These are phyloP conservation scores for Phoeniculus purpureus DNA, from an alignment of 2,797 vertebrate genomes.

Conservation along the genomic window DNA sequence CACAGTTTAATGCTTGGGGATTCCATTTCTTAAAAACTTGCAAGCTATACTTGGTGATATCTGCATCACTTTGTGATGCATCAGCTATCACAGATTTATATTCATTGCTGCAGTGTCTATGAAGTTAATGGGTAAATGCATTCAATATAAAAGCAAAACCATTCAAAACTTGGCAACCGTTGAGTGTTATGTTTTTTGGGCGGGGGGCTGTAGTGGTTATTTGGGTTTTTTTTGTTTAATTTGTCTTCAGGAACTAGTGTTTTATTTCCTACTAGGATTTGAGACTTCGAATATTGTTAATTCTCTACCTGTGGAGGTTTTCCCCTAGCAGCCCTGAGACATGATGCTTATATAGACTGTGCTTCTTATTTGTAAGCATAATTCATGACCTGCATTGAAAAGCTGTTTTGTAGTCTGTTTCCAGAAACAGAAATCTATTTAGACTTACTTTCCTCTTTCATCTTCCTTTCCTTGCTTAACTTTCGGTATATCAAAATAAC, in stretches of 20 bases:
- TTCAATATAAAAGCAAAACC: not conserved
- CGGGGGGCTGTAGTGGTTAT: not conserved
- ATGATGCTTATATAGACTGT: not conserved
- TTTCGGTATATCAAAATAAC: slow-evolving; percentile 55
- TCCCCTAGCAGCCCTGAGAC: not conserved
- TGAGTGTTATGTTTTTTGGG: not conserved
- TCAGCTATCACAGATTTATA: not conserved
- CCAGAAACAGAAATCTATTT: slow-evolving; percentile 49
- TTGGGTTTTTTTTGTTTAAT: not conserved
- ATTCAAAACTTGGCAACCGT: not conserved
- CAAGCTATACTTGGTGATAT: not conserved
- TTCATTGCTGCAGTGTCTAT: not conserved
- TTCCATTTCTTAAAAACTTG: not conserved
- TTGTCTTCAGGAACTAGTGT: not conserved
- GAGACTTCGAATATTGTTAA: slow-evolving; percentile 11
- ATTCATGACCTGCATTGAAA: slow-evolving; percentile 43
- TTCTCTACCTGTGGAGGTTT: not conserved
- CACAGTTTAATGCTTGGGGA: not conserved
- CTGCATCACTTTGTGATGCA: not conserved
- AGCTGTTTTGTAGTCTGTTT: slow-evolving; percentile 54
- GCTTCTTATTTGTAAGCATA: slow-evolving; percentile 32
- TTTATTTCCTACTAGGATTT: not conserved
- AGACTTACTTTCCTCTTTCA: slow-evolving; percentile 55
- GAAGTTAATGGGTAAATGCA: not conserved
- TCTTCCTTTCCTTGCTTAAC: slow-evolving; percentile 49